A percentile compares a stretch with the other conserved stretches of the same genome.
Evolutionary conservation across 2,113 vertebrate species (phyloP).

Genomic region (Calyptommatus sinebrachiatus): DNA sequence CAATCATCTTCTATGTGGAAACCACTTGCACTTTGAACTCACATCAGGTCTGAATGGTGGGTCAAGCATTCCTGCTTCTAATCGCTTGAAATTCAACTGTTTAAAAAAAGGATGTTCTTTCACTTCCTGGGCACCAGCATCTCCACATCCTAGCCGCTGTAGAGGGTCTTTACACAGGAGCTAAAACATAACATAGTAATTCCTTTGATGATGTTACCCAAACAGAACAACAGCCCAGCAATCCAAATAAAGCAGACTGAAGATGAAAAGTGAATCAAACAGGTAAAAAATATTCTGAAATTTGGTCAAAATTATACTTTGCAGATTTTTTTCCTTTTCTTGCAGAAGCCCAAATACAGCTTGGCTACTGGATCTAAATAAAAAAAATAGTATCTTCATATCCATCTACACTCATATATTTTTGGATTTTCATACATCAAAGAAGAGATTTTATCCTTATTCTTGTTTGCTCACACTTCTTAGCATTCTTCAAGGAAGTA

Average conservation of each 20-base stretch:
- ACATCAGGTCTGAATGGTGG: conserved; percentile 94
- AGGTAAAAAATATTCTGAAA: not conserved
- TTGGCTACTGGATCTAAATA: not conserved
- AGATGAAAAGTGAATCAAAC: not conserved
- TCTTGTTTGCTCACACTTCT: not conserved
- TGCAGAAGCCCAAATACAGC: not conserved
- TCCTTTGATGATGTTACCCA: not conserved
- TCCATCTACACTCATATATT: not conserved
- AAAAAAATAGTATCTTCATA: not conserved
- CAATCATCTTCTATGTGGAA: rapidly evolving
- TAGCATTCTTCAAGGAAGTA: not conserved
- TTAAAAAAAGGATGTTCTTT: conserved; percentile 90
- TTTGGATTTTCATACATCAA: not conserved
- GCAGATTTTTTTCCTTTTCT: not conserved
- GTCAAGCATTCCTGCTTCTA: conserved; percentile 92
- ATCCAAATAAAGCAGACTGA: not conserved
- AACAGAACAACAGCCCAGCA: not conserved
- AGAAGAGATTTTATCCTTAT: not conserved
- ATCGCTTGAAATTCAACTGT: conserved; percentile 91
- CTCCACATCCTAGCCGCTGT: conserved; percentile 85
- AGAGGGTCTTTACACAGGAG: conserved; percentile 90
- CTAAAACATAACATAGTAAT: conserved; percentile 63
- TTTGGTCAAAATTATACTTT: not conserved
- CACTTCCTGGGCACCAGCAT: conserved; percentile 84
- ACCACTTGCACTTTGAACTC: conserved; percentile 58